Conservation (phyloP, 2,113 vertebrate genomes). For the Strix aluco region DNA sequence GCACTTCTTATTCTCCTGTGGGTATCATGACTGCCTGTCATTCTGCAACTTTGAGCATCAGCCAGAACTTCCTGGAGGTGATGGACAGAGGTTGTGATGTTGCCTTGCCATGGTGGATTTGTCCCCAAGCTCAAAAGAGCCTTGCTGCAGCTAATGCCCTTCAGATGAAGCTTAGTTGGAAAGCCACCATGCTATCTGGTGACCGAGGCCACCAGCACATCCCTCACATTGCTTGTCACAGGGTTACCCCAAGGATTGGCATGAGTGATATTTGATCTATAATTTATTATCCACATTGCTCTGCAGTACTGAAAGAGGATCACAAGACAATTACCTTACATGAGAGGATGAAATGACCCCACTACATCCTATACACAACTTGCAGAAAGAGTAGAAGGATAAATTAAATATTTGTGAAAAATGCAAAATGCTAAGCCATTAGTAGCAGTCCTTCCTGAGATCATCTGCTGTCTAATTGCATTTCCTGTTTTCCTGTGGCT, state of each 20-base stretch:
- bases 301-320: not conserved
- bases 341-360: not conserved
- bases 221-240: not conserved
- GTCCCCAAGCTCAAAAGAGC: not conserved
- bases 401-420: conserved; percentile 6
- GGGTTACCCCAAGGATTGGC: not conserved
- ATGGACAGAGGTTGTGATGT: not conserved
- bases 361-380: not conserved
- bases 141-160: not conserved
- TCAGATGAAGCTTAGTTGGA: not conserved
- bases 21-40: not conserved
- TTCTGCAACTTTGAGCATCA: not conserved
- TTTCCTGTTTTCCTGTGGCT: not conserved
- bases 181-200: not conserved
- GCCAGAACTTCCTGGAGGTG: not conserved
- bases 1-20: rapidly evolving
- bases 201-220: not conserved
- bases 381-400: not conserved
- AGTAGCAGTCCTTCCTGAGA: not conserved
- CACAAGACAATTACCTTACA: not conserved
- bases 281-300: not conserved
- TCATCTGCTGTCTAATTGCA: not conserved
- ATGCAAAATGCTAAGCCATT: not conserved
- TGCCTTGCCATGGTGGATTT: not conserved
- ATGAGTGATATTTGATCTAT: not conserved